These are phyloP conservation scores for Balearica regulorum DNA, from an alignment of 2,797 vertebrate species.

Conservation along the genomic window DNA sequence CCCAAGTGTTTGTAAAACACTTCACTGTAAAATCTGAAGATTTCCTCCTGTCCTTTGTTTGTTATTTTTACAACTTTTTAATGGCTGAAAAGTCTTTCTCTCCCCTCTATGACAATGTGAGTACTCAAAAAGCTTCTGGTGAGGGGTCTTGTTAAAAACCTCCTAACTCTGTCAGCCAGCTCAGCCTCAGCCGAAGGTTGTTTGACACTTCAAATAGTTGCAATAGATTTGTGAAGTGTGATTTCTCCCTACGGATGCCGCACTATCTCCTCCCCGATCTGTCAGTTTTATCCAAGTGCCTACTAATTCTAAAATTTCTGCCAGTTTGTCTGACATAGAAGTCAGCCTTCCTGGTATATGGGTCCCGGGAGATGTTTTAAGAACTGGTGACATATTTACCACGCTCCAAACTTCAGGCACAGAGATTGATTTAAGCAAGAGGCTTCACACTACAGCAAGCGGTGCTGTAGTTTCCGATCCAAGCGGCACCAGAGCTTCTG, in stretches of 20 bases:
- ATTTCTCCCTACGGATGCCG: not conserved
- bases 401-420: not conserved
- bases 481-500: not conserved
- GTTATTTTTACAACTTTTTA: not conserved
- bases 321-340: not conserved
- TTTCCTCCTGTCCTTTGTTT: not conserved
- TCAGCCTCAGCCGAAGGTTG: not conserved
- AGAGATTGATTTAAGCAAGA: not conserved
- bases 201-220: not conserved
- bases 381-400: slow-evolving; percentile 6
- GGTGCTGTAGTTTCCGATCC: not conserved
- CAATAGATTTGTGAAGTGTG: not conserved
- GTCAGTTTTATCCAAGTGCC: not conserved
- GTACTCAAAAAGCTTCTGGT: not conserved
- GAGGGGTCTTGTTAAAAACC: not conserved
- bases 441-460: not conserved
- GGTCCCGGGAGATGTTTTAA: not conserved
- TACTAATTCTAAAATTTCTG: not conserved
- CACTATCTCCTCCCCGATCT: not conserved
- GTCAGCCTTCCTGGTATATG: not conserved
- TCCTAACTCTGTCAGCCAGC: not conserved
- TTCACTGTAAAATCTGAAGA: not conserved
- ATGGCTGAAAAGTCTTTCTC: not conserved
- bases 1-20: not conserved
- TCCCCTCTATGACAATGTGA: not conserved